These are phyloP conservation scores for Heliconius eleuchia DNA, from an alignment of 1,140 invertebrate species.

Conservation along the genomic window DNA sequence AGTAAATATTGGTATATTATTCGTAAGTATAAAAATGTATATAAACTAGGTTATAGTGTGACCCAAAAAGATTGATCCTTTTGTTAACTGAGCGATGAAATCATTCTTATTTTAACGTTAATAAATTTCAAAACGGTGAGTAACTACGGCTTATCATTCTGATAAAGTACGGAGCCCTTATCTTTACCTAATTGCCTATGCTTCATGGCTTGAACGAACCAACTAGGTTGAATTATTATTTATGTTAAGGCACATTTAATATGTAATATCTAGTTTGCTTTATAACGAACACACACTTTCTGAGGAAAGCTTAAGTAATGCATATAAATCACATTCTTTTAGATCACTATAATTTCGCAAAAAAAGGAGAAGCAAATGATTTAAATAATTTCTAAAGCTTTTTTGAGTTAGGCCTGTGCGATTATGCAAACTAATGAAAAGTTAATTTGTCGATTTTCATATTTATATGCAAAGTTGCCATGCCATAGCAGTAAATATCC, in stretches of 20 bases:
- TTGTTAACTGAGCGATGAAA: constrained; percentile 40
- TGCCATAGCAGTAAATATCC: too few relatives aligned
- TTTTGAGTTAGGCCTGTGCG: too few relatives aligned
- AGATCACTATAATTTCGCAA: too few relatives aligned
- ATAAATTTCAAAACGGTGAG: constrained; percentile 42
- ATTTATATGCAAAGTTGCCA: too few relatives aligned
- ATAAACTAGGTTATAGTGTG: constrained; percentile 11
- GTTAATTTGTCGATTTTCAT: too few relatives aligned
- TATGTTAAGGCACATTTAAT: constrained; percentile 10
- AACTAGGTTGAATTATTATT: constrained; percentile 25
- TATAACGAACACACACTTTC: too few relatives aligned
- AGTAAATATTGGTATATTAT: not conserved
- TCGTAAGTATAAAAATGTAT: not conserved
- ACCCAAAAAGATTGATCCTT: constrained; percentile 19
- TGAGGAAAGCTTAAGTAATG: too few relatives aligned
- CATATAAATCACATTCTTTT: too few relatives aligned
- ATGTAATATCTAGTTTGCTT: too few relatives aligned
- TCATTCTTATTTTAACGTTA: constrained; percentile 46
- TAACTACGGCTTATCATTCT: constrained; percentile 46
- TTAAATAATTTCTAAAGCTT: too few relatives aligned
- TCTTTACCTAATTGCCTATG: constrained; percentile 47
- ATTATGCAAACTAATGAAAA: too few relatives aligned
- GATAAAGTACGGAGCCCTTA: constrained; percentile 52
- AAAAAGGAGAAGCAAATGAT: too few relatives aligned
- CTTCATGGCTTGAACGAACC: constrained; percentile 38